Evolutionary conservation across 1,140 invertebrate species (phyloP), one percentile per base, ranked within the genome.

Genomic region (Chlorops oryzae): DNA sequence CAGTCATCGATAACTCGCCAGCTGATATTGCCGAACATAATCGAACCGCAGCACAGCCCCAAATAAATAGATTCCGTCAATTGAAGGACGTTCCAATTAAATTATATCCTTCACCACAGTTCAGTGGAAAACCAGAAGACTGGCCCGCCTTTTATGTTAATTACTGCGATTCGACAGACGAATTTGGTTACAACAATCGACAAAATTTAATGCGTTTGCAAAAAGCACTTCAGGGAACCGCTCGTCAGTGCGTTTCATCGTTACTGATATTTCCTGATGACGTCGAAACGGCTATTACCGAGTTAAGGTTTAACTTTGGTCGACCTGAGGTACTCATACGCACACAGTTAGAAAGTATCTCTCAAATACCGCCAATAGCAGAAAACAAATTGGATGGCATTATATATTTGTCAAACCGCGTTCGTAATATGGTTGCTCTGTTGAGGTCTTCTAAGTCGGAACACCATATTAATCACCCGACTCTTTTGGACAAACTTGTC

Each of bases 81-180:
- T n/a, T n/a, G n/a, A n/a, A n/a, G n/a, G n/a, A n/a, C n/a, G n/a
- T n/a, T n/a, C n/a, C n/a, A n/a, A n/a, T n/a, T n/a, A n/a, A n/a
- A n/a, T n/a, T n/a, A n/a, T n/a, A n/a, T n/a, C n/a, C n/a, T n/a
- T n/a, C 38, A 23, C 45, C 45, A 22, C 13, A 9, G 6, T 47
- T 47, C 34, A 21, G 24, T 37, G 32, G 45, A 6, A 47, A 47
- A 37, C 32, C 32, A 10, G 45, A 47, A 21, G 15, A 47, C 9
- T 47, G 45, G 32, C 45, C 45, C 5, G 24, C 24, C 13, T 47
- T 37, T 39, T 15, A 9, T 20, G 18, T 35, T n/a, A 47, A 5
- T 18, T 45, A 15, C 18, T 17, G 25, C 3, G 34, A 38, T 17
- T 37, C 32, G 13, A 47, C 45, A 7, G 18, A 22, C 5, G 13